phyloP scores from a whole-genome alignment of 2,888 invertebrate species.

The Strigamia transsilvanica region DNA sequence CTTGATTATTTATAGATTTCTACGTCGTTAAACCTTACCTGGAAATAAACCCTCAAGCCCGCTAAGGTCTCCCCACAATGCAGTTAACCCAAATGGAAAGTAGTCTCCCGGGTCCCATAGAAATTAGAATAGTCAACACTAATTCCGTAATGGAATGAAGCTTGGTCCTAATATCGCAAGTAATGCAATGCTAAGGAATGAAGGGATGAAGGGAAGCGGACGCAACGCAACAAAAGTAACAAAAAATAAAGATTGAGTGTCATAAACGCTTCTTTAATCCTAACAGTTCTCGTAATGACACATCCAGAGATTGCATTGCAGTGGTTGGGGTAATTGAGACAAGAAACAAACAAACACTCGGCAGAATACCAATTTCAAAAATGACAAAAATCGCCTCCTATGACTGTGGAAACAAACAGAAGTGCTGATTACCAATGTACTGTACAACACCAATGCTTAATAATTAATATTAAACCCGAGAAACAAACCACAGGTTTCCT shows the following conservation, averaged over 20 bases:
- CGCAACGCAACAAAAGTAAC: background rate
- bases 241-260: background rate
- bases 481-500: too few relatives aligned
- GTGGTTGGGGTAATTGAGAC: too few relatives aligned
- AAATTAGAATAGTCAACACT: slow-evolving; percentile 8
- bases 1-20: background rate
- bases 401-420: too few relatives aligned
- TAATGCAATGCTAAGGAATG: background rate
- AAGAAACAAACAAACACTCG: too few relatives aligned
- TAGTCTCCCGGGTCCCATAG: background rate
- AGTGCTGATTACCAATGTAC: too few relatives aligned
- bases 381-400: too few relatives aligned
- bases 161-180: background rate
- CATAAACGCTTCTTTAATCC: background rate
- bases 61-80: background rate
- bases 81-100: slow-evolving; percentile 8
- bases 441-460: too few relatives aligned
- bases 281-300: background rate
- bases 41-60: background rate
- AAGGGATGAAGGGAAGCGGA: background rate
- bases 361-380: too few relatives aligned
- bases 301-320: too few relatives aligned
- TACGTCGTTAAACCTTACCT: background rate
- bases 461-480: too few relatives aligned
- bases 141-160: slow-evolving; percentile 3